Conservation (phyloP, 1,140 invertebrate species). For the Temnothorax nylanderi region DNA sequence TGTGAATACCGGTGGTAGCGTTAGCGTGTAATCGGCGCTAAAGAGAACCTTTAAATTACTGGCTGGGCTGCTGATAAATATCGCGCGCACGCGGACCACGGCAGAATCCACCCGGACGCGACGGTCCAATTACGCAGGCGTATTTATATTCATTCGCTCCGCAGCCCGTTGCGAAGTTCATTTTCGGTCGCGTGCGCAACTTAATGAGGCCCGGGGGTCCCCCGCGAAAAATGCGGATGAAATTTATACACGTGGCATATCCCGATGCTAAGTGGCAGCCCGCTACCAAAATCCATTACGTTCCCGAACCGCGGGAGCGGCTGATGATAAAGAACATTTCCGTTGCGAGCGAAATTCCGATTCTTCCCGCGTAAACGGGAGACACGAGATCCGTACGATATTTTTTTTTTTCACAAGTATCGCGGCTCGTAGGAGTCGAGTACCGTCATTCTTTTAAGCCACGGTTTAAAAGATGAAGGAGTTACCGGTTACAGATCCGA, state of each 20-base stretch:
- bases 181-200: constrained; percentile 63
- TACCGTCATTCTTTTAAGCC: background rate
- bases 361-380: background rate
- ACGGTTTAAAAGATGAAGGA: background rate
- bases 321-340: background rate
- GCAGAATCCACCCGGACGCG: constrained; percentile 49
- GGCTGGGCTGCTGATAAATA: constrained; percentile 64
- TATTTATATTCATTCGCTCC: constrained; percentile 69
- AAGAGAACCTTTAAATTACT: constrained; percentile 61
- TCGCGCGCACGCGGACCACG: background rate
- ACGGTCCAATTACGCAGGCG: constrained; percentile 66
- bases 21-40: constrained; percentile 43
- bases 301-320: background rate
- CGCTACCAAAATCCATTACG: constrained; percentile 24
- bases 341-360: background rate
- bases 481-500: background rate
- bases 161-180: constrained; percentile 40
- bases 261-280: background rate
- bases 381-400: background rate
- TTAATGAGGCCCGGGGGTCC: constrained; percentile 49
- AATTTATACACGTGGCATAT: constrained; percentile 48
- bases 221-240: constrained; percentile 56
- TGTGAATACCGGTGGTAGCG: background rate
- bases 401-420: too few relatives aligned
- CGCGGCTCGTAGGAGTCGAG: background rate